Base-by-base conservation (phyloP, 2,888 invertebrate species). In the Caenorhabditis imperialis region DNA sequence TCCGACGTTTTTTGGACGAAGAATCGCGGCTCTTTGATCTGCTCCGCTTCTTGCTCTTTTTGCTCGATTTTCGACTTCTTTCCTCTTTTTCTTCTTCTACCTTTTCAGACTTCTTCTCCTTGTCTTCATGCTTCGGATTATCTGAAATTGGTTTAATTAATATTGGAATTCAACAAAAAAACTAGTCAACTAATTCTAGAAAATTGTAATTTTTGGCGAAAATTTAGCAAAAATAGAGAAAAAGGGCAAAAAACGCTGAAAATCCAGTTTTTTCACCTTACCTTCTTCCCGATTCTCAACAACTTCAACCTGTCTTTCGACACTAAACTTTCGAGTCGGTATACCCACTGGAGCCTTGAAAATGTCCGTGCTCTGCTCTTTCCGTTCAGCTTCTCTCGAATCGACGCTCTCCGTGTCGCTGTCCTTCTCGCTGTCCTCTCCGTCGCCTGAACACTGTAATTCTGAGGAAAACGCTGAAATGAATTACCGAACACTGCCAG, bases 291-390 rank as follows among this genome's bases (percentile, higher is more conserved):
- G 58, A 60, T 25, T 35, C 27, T 45, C 53, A 58, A 50, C 51
- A 44, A 7, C 18, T 25, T 37, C 45, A 30, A 47, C 38, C 47
- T 54, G 53, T n/a, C 48, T 38, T 33, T 40, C 35, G 25, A 60
- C 58, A 77, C 69, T 80, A 65, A 77, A 74, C 60, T 72, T 77
- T 78, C 75, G 57, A 45, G 62, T 71, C 45, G 80, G 78, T 37
- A 78, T 75, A 78, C 74, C 75, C 76, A 78, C 54, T 27, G 78
- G 80, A 37, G 71, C 65, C 63, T 78, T 80, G 48, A n/a, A 80
- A 80, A 12, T 42, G 33, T 18, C 50, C 57, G 35, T 57, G 47
- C 27, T 70, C 65, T 37, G 4, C 20, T 35, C 37, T 38, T 47
- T n/a, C 1, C 12, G 30, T 5, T 22, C n/a, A 22, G n/a, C n/a